Evolutionary conservation across 1,140 invertebrate genomes (phyloP).

Genomic region (Drosophila eugracilis): DNA sequence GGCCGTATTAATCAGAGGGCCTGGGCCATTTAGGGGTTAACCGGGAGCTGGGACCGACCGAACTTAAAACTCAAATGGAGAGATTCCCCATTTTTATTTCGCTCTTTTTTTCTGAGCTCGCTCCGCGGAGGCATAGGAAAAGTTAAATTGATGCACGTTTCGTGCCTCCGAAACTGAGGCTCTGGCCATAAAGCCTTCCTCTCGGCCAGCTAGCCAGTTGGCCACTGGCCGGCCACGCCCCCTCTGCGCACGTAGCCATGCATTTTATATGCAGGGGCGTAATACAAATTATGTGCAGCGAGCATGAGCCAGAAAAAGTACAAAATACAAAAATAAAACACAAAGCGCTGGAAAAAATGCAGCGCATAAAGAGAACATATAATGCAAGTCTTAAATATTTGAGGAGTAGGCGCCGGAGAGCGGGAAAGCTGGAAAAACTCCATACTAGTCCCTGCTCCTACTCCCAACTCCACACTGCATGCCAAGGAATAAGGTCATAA

Average conservation of each 20-base stretch:
- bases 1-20: slow-evolving; percentile 28
- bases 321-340: slow-evolving; percentile 7
- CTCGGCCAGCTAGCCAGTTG: slow-evolving; percentile 29
- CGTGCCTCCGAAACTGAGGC: slow-evolving; percentile 41
- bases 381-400: slow-evolving; percentile 81
- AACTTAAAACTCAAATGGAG: slow-evolving; percentile 4
- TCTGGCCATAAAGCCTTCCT: slow-evolving; percentile 58
- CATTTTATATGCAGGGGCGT: slow-evolving; percentile 70
- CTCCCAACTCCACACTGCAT: too few species aligned
- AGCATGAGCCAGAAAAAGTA: slow-evolving; percentile 22
- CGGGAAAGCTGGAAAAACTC: slow-evolving; percentile 13
- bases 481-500: slow-evolving; percentile 81
- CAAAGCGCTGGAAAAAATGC: slow-evolving; percentile 7
- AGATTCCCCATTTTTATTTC: slow-evolving; percentile 19
- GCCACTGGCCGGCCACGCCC: slow-evolving; percentile 50
- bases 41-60: slow-evolving; percentile 5
- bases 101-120: slow-evolving; percentile 1
- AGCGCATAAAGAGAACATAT: slow-evolving; percentile 49
- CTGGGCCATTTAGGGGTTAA: slow-evolving; percentile 41
- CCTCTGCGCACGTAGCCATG: slow-evolving; percentile 66
- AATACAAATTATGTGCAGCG: slow-evolving; percentile 77
- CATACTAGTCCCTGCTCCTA: too few species aligned
- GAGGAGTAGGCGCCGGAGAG: slow-evolving; percentile 61
- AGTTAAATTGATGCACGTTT: slow-evolving; percentile 73
- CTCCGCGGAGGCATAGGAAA: slow-evolving; percentile 42